Evolutionary conservation across 2,888 invertebrate species (phyloP), one percentile per base, ranked within the genome.

Genomic region (Ephialtes manifestator): DNA sequence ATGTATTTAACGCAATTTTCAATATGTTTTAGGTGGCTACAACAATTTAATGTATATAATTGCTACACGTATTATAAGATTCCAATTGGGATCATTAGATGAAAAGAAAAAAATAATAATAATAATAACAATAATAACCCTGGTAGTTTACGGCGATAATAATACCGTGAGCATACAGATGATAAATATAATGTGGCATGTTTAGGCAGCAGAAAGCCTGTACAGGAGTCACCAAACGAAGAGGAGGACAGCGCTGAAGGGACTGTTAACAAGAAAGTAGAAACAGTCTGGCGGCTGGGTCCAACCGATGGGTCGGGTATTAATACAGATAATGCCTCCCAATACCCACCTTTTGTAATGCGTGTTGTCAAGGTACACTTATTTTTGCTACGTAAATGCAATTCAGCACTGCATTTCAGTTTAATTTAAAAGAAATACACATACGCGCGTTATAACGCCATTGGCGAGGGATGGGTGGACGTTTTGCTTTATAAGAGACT

Each of bases 301-400:
- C 89, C 92, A 87, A 90, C 90, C 76, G 93, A 90, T 87, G 89
- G 90, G 80, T 87, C 91, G 90, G 91, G 91, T 91, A 89, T 91
- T 88, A 92, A 92, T 91, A 89, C 90, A 86, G 91, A 93, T 89
- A 90, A 92, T 89, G 86, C 89, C 88, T 89, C 90, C 72, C 91
- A 93, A 88, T 92, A 93, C 89, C 94, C 94, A 89, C 88, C 92
- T 89, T 94, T 92, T 91, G 93, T 94, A 88, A 91, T 93, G 91
- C 91, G 90, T 89, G 93, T 93, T 90, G 93, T 93, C 81, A 94
- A 94, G 93, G 94, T 94, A 93, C 90, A 91, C 84, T 84, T 84
- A 84, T 78, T 88, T 88, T 87, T 89, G 84, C 84, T 88, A 86
- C 85, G 86, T 87, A 88, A 87, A 89, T 83, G 86, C 84, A 88